Conservation (phyloP, 1,140 invertebrate genomes). For the Cydia fagiglandana region DNA sequence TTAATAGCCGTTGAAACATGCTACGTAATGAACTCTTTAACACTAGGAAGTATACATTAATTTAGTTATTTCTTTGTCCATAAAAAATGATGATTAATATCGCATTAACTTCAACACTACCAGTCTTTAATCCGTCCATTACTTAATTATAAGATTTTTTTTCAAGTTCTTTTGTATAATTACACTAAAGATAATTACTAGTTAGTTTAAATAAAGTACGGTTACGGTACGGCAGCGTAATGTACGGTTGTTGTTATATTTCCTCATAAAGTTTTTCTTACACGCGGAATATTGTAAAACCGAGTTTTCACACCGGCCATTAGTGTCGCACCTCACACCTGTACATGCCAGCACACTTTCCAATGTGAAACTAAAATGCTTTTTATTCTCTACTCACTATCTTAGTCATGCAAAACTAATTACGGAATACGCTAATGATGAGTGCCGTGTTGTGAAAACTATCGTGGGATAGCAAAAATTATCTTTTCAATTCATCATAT, state of each 20-base stretch:
- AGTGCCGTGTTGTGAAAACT: conserved; percentile 26
- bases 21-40: not conserved
- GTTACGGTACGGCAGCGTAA: no score
- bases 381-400: conserved; percentile 48
- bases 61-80: not conserved
- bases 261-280: not conserved
- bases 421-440: conserved; percentile 44
- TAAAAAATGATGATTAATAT: not conserved
- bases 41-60: not conserved
- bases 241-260: not conserved
- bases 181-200: no score
- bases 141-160: no score
- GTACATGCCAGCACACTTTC: conserved; percentile 55
- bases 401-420: conserved; percentile 71
- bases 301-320: conserved; percentile 15
- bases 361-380: conserved; percentile 59
- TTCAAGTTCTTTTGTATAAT: no score
- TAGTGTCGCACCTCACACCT: not conserved
- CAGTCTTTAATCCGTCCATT: no score
- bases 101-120: not conserved
- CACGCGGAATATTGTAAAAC: not conserved
- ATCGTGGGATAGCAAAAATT: conserved; percentile 18
- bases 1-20: not conserved
- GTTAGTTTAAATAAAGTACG: no score
- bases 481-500: conserved; percentile 9